Base-by-base conservation (phyloP, 2,797 vertebrate species). In the Gouania willdenowi region DNA sequence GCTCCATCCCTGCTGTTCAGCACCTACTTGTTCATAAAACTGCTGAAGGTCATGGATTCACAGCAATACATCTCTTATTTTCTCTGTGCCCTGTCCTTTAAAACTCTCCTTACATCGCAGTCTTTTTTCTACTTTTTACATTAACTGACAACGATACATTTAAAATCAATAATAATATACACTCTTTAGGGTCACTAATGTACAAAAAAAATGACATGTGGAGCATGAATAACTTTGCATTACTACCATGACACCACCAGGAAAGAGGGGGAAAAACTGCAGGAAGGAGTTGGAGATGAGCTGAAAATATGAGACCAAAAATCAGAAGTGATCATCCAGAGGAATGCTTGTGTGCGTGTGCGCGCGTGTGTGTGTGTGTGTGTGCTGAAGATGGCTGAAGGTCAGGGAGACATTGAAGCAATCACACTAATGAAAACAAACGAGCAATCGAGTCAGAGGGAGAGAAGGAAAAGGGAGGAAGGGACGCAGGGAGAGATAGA, bases 341-440 rank as follows among this genome's bases (percentile, higher is more conserved):
- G 30, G 57, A 70, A 64, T 77, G 60, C 70, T 41, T 62, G 30
- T 45, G 35, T 32, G 24, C 29, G 10, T 37, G 18, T 37, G 26
- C 53, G 41, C 35, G 21, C 48, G 46, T 46, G 38, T 25, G 32
- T 42, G 48, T 39, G 41, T 31, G 8, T 51, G 39, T 26, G 50
- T 49, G 48, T 2, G 28, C 29, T 28, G 54, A 77, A 73, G 81
- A 85, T 75, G 61, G 70, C 72, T 88, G 86, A 89, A 89, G 88
- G 87, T 89, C 85, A 77, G 62, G 22, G 60, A 86, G 87, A 88
- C 86, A 79, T 77, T 84, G 82, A 84, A 74, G 79, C 83, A 86
- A 89, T 89, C 87, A 89, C 71, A 42, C 77, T 89, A 89, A 89
- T 89, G 86, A 90, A 89, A 90, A 89, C 84, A 89, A 90, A 89